Evolutionary conservation across 2,888 invertebrate species (phyloP).

Genomic region (Eristalinus sepulchralis): DNA sequence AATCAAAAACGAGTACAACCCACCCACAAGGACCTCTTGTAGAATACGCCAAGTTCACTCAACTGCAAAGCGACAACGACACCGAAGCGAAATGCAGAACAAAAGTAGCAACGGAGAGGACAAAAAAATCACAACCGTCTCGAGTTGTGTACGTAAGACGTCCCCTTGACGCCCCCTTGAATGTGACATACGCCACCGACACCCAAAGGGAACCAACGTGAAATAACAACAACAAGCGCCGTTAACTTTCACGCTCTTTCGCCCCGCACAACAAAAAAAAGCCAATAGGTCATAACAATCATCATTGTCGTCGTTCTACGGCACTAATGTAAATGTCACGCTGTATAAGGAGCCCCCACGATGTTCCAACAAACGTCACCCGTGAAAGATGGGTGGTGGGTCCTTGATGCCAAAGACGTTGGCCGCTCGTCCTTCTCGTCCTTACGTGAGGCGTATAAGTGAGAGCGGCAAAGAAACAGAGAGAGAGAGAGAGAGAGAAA

Average conservation of each 20-base stretch:
- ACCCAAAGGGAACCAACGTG: not conserved
- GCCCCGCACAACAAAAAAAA: constrained; percentile 50
- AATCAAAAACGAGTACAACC: not conserved
- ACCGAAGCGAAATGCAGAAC: not conserved
- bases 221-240: constrained; percentile 6
- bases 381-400: constrained; percentile 1
- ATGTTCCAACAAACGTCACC: constrained; percentile 10
- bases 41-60: not conserved
- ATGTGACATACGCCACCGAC: not conserved
- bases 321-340: constrained; percentile 63
- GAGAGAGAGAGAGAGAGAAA: not conserved
- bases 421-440: not conserved
- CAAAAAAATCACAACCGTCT: not conserved
- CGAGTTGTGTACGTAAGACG: not conserved
- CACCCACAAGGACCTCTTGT: not conserved
- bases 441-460: not conserved
- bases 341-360: constrained; percentile 43
- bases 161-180: not conserved
- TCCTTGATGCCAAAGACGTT: not conserved
- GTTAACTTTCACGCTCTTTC: constrained; percentile 34
- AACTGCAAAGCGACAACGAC: not conserved
- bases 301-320: constrained; percentile 62
- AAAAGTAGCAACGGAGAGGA: no score
- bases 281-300: constrained; percentile 67
- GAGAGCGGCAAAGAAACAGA: not conserved